Percentiles rank a stretch among this genome's conserved stretches.
Conservation (phyloP, 2,888 invertebrate species). For the Meganola albula region DNA sequence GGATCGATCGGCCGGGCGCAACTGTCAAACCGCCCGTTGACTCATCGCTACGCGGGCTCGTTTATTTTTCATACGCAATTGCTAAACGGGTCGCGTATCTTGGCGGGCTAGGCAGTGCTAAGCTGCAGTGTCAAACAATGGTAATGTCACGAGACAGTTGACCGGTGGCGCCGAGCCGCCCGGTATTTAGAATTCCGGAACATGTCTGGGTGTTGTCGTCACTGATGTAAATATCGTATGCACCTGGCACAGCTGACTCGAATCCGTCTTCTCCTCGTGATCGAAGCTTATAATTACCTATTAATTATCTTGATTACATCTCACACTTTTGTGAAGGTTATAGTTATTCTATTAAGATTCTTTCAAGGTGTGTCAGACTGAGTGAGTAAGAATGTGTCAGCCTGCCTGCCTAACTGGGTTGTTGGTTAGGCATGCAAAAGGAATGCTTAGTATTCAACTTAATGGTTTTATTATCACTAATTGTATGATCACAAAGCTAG, state of each 20-base stretch:
- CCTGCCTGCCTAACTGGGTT: constrained; percentile 17
- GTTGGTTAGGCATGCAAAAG: constrained; percentile 20
- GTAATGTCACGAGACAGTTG: constrained; percentile 22
- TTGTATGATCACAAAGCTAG: no score
- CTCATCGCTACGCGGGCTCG: constrained; percentile 56
- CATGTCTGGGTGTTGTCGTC: constrained; percentile 24
- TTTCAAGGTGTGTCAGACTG: constrained; percentile 25
- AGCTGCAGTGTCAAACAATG: constrained; percentile 30
- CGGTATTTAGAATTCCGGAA: constrained; percentile 12
- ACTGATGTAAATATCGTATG: constrained; percentile 30
- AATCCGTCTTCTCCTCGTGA: constrained; percentile 24
- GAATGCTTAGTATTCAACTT: constrained; percentile 16
- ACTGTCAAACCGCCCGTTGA: constrained; percentile 72
- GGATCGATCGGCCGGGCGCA: constrained; percentile 72
- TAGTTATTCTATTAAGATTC: constrained; percentile 21
- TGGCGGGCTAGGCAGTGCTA: constrained; percentile 23
- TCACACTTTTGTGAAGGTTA: constrained; percentile 28
- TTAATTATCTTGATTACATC: constrained; percentile 9
- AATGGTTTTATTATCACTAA: constrained; percentile 21
- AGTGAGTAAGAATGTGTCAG: constrained; percentile 27
- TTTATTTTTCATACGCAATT: constrained; percentile 61
- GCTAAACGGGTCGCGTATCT: constrained; percentile 36
- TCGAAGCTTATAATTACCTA: no score
- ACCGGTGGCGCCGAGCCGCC: constrained; percentile 7
- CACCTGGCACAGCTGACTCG: constrained; percentile 32